Conservation (phyloP, 2,888 invertebrate species). For the Clostera curtula region DNA sequence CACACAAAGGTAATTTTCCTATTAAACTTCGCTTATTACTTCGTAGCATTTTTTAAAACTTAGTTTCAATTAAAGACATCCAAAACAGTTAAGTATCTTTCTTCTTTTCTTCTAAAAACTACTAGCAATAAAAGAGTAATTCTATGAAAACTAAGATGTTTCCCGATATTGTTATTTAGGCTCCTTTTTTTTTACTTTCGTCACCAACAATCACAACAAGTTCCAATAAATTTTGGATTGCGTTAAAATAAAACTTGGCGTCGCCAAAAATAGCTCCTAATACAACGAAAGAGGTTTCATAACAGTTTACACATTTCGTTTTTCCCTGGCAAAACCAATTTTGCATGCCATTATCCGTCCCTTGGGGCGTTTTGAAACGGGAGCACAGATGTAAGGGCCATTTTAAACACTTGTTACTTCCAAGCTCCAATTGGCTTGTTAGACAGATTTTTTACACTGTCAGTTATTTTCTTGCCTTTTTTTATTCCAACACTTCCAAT, state of each 20-base stretch:
- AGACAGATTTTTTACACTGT: neutral
- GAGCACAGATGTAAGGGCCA: constrained; percentile 38
- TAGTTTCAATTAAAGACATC: too few species aligned
- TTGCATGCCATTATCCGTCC: constrained; percentile 21
- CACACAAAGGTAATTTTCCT: too few species aligned
- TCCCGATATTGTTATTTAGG: too few species aligned
- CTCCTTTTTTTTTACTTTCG: too few species aligned
- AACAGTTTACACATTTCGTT: constrained; percentile 5
- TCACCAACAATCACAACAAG: constrained; percentile 25
- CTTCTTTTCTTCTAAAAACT: too few species aligned
- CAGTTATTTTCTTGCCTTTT: neutral
- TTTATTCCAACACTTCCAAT: too few species aligned
- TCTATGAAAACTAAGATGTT: too few species aligned
- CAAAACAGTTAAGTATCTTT: too few species aligned
- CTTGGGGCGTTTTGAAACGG: constrained; percentile 30
- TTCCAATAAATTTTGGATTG: constrained; percentile 7
- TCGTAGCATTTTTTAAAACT: too few species aligned
- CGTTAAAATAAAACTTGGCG: constrained; percentile 1
- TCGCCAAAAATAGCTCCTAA: neutral
- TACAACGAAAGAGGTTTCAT: constrained; percentile 4
- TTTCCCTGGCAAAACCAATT: constrained; percentile 2
- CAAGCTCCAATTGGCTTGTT: constrained; percentile 15
- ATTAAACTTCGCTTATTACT: too few species aligned
- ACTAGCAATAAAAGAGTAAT: too few species aligned
- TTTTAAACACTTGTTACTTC: constrained; percentile 44